Base-by-base conservation (phyloP, 2,888 invertebrate species). In the Netelia fuscicornis region DNA sequence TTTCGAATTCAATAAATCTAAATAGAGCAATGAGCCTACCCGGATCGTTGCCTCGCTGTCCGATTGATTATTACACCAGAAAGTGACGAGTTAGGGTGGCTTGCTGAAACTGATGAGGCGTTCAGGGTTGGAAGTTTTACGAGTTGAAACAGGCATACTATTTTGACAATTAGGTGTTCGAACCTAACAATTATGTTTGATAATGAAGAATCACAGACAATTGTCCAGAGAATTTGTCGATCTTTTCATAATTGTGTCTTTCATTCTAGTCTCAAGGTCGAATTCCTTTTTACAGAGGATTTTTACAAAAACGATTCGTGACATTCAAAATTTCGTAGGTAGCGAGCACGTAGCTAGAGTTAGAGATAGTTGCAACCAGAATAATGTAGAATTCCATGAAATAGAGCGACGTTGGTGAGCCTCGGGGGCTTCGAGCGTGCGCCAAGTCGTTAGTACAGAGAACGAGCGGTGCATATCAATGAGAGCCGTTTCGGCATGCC, bases 401-500 rank as follows among this genome's bases (percentile, higher is more conserved):
- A 68, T 80, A 70, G 76, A 85, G 70, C 81, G 78, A 81, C 44
- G 80, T 77, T 81, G 30, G 56, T 75, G 74, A 83, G 80, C 79
- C 82, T 68, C 65, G 54, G 42, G 82, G 79, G 83, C 67, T 30
- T 83, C 48, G 80, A 72, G 88, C 87, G 88, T 88, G 90, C 89
- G 87, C 86, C 88, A 91, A 90, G 90, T 92, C 92, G 92, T 92
- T 92, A 92, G 92, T 86, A 83, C 84, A 86, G 86, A 88, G 89
- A 89, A 89, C 92, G 90, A 90, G 91, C 92, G 92, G 93, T 93
- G 93, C 93, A 93, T 93, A 93, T 91, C 92, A 93, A 93, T 93
- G 93, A 93, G 91, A 87, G 89, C 87, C 87, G 88, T 89, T 89
- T 87, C 81, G 85, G 82, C 79, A 85, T 80, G 82, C 85, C 82